A percentile compares a stretch with the other conserved stretches of the same genome.
These are phyloP conservation scores for Petrocephalus microphthalmus DNA, from an alignment of 2,113 vertebrate species.

Conservation along the genomic window DNA sequence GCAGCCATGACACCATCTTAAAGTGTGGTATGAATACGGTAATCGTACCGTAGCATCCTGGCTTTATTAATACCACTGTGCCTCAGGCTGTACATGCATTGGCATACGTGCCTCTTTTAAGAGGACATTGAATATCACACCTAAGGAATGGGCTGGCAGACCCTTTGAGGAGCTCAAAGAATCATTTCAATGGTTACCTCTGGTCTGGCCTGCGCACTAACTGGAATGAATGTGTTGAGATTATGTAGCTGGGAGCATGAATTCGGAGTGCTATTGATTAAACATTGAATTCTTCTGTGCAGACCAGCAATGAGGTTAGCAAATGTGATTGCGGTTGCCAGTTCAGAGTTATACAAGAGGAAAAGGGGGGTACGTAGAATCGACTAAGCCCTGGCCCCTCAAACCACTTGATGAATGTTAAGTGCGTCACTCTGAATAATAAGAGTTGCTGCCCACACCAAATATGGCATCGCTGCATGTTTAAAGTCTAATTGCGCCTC, in stretches of 20 bases:
- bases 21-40: not conserved
- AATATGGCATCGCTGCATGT: constrained; percentile 37
- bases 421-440: constrained; percentile 21
- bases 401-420: constrained; percentile 18
- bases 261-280: constrained; percentile 17
- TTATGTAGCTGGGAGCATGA: constrained; percentile 1
- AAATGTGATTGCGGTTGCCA: constrained; percentile 23
- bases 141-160: not conserved
- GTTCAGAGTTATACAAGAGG: constrained; percentile 10
- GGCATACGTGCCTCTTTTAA: not conserved
- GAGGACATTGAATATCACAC: not conserved
- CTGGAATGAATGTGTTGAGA: constrained; percentile 11
- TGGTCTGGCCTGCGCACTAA: not conserved
- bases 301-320: constrained; percentile 17
- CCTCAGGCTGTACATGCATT: not conserved
- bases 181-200: not conserved
- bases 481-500: constrained; percentile 59
- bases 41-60: not conserved
- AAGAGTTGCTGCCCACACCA: constrained; percentile 1
- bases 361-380: not conserved
- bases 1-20: not conserved
- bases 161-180: not conserved
- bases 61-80: not conserved
- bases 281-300: constrained; percentile 11
- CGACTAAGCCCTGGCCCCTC: not conserved